Evolutionary conservation across 2,113 vertebrate genomes (phyloP).

Genomic region (Actenoides lindsayi): DNA sequence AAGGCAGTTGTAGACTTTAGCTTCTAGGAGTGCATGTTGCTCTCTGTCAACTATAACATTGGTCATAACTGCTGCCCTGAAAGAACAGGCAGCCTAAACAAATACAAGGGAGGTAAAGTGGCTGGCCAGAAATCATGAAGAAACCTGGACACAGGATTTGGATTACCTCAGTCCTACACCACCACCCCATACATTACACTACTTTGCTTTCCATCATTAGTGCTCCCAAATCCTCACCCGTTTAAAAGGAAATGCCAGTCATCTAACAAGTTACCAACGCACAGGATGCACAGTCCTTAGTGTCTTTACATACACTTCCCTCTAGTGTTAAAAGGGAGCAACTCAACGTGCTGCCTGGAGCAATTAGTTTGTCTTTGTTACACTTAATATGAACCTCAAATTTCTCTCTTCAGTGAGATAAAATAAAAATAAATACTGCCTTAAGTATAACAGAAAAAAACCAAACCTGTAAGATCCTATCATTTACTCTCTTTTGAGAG

Average conservation of each 20-base stretch:
- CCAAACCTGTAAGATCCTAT: background rate
- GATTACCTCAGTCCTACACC: background rate
- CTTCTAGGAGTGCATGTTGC: background rate
- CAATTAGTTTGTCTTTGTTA: background rate
- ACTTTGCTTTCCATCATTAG: background rate
- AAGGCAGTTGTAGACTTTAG: background rate
- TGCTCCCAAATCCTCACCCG: background rate
- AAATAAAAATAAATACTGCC: background rate
- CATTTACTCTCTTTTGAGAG: background rate
- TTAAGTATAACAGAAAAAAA: background rate
- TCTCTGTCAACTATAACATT: background rate
- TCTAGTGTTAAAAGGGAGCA: constrained; percentile 59
- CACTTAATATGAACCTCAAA: background rate
- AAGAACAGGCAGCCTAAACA: background rate
- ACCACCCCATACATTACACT: rapidly evolving
- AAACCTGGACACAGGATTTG: background rate
- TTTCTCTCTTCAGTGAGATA: background rate
- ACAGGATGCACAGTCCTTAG: background rate
- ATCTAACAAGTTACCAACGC: background rate
- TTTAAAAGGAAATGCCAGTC: background rate
- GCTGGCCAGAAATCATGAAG: background rate
- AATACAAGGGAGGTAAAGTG: background rate
- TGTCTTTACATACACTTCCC: constrained; percentile 62
- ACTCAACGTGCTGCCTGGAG: background rate
- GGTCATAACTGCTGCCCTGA: background rate